phyloP scores from a whole-genome alignment of 2,113 vertebrate genomes.

The Eudyptes chrysolophus region DNA sequence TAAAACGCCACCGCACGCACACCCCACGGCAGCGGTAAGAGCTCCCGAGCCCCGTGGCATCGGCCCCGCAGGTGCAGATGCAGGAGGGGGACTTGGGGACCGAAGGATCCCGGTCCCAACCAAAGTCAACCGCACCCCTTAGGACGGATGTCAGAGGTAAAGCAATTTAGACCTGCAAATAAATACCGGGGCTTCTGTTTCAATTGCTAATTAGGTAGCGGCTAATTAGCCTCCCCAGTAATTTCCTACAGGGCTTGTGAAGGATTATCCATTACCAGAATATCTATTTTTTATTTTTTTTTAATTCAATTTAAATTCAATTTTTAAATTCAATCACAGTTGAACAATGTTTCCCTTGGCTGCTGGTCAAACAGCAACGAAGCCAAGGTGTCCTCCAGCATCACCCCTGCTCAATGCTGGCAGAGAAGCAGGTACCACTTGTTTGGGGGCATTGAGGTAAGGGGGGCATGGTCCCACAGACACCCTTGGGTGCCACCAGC shows the following conservation, averaged over 20 bases:
- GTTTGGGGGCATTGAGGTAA: background rate
- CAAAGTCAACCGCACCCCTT: background rate
- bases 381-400: background rate
- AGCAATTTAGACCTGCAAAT: background rate
- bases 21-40: accelerated
- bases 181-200: background rate
- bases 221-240: background rate
- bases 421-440: background rate
- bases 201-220: background rate
- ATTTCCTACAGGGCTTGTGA: background rate
- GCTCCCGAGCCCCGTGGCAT: background rate
- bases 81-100: background rate
- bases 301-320: background rate
- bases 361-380: background rate
- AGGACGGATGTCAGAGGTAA: background rate
- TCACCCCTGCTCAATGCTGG: background rate
- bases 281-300: background rate
- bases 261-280: background rate
- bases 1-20: accelerated
- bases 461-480: background rate
- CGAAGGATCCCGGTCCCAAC: background rate
- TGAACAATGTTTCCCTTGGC: background rate
- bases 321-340: background rate
- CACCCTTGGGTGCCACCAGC: background rate
- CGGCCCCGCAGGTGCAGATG: accelerated